Percentiles rank a stretch among this genome's conserved stretches.
These are phyloP conservation scores for Excalfactoria chinensis DNA, from an alignment of 2,113 vertebrate species.

Conservation along the genomic window DNA sequence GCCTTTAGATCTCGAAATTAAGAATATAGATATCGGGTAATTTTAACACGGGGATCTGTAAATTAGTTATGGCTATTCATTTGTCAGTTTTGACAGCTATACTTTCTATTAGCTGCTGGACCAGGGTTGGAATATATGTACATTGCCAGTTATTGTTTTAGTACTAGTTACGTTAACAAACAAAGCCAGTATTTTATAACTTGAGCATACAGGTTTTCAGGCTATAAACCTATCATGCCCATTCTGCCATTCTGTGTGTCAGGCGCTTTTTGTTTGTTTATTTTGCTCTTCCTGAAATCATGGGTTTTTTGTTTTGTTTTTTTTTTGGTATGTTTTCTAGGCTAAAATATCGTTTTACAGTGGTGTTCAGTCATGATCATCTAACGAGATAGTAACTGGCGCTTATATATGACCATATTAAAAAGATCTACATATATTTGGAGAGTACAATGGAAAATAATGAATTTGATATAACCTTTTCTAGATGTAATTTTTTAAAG, in stretches of 20 bases:
- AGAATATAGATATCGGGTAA: neutral
- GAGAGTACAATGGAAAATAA: slow-evolving; percentile 60
- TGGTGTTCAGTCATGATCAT: slow-evolving; percentile 54
- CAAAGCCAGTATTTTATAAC: slow-evolving; percentile 12
- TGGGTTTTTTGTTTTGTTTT: neutral
- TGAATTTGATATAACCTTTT: slow-evolving; percentile 62
- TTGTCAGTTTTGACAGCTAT: slow-evolving; percentile 70
- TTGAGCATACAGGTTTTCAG: neutral
- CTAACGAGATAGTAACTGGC: slow-evolving; percentile 70
- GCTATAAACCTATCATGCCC: neutral
- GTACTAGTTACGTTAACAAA: slow-evolving; percentile 30
- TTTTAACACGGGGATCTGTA: slow-evolving; percentile 48
- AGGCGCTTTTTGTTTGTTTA: slow-evolving; percentile 16
- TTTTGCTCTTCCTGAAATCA: neutral
- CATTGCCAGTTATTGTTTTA: slow-evolving; percentile 49
- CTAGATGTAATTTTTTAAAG: slow-evolving; percentile 69
- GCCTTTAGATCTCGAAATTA: slow-evolving; percentile 17
- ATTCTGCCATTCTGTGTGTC: neutral
- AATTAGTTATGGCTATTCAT: slow-evolving; percentile 64
- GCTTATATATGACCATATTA: slow-evolving; percentile 68
- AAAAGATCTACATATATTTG: slow-evolving; percentile 72
- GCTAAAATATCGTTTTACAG: slow-evolving; percentile 52
- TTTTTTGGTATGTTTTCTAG: neutral
- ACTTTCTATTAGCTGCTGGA: slow-evolving; percentile 65
- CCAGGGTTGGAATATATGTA: slow-evolving; percentile 48